Percentiles rank a stretch among this genome's conserved stretches.
phyloP scores from a whole-genome alignment of 2,888 invertebrate genomes.

The Sceliomorpha sp. region DNA sequence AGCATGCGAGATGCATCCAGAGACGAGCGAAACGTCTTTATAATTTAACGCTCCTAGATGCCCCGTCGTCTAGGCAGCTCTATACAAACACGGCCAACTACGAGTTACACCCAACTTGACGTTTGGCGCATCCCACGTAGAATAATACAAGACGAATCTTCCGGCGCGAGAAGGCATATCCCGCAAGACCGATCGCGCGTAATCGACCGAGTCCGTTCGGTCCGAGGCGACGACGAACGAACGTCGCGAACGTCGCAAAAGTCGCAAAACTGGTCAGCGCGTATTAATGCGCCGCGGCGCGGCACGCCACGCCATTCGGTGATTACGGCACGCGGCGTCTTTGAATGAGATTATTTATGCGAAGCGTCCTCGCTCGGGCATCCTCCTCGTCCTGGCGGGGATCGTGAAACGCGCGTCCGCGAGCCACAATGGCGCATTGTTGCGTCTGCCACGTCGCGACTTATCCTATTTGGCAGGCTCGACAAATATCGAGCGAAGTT shows the following conservation, averaged over 20 bases:
- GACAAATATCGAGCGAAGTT: conserved; percentile 35
- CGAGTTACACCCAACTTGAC: no score
- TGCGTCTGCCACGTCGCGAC: conserved; percentile 33
- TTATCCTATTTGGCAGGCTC: conserved; percentile 36
- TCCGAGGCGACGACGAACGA: no score
- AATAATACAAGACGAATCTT: no score
- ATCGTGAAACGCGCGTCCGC: conserved; percentile 21
- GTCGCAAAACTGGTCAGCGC: conserved; percentile 70
- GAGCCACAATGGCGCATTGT: conserved; percentile 50
- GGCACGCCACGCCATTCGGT: conserved; percentile 73
- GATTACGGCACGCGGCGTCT: conserved; percentile 70
- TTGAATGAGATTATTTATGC: conserved; percentile 61
- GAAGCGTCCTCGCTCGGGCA: conserved; percentile 49
- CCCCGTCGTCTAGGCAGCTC: no score
- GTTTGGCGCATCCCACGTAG: no score
- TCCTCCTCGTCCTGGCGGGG: conserved; percentile 13
- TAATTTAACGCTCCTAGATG: no score
- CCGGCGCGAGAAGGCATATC: conserved; percentile 39
- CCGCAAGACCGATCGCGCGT: conserved; percentile 60
- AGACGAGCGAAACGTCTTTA: no score
- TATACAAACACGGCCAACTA: no score
- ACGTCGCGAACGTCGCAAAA: conserved; percentile 66
- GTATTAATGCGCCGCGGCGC: conserved; percentile 76
- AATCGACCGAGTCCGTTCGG: conserved; percentile 69
- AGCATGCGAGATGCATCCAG: no score